Percentiles rank a stretch among this genome's conserved stretches.
phyloP scores from a whole-genome alignment of 2,113 vertebrate genomes.

The crab-eating macaque (Macaca fascicularis) region T2T-MFA8v1.1 NC_088388.1:132839001-132839500 shows the following conservation, averaged over 20 bases:
- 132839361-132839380: background rate
- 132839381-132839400: background rate
- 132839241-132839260: background rate
- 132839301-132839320: accelerated
- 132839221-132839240: background rate
- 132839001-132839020: constrained; percentile 65
- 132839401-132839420: background rate
- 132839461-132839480: background rate
- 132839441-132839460: background rate
- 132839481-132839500: too few relatives aligned
- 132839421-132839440: background rate
- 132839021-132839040: constrained; percentile 75
- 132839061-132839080: constrained; percentile 84
- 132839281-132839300: background rate
- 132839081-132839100: constrained; percentile 75
- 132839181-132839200: background rate
- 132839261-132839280: background rate
- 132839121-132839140: constrained; percentile 77
- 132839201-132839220: background rate
- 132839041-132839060: constrained; percentile 69
- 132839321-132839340: background rate
- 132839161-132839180: constrained; percentile 42
- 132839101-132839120: constrained; percentile 79
- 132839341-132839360: background rate
- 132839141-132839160: constrained; percentile 57